These are phyloP conservation scores for Acanthurus leucopareius DNA, from an alignment of 2,797 vertebrate genomes.

Conservation along the genomic window DNA sequence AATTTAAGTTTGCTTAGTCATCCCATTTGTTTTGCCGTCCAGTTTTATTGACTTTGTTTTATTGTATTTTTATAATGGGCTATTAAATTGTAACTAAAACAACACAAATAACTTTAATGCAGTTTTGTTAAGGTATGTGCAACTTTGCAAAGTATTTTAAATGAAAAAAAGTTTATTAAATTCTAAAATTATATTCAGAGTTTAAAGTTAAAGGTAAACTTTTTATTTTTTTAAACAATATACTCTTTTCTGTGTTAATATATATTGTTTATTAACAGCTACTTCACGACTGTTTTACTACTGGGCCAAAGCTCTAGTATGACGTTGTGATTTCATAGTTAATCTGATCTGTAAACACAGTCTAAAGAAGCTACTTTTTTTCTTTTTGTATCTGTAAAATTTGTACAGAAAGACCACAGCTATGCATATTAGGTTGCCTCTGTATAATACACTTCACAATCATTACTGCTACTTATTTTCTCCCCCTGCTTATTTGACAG, in stretches of 20 bases:
- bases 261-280: constrained; percentile 1
- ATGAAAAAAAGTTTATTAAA: too few relatives aligned
- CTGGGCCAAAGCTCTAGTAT: background rate
- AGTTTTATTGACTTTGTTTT: background rate
- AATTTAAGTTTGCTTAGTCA: constrained; percentile 10
- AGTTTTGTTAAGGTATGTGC: background rate
- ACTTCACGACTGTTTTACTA: background rate
- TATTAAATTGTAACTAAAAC: background rate
- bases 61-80: background rate
- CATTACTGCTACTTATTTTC: background rate
- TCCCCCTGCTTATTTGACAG: constrained; percentile 53
- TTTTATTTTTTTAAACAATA: too few relatives aligned
- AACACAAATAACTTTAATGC: background rate
- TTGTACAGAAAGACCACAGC: too few relatives aligned
- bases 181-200: too few relatives aligned
- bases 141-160: background rate
- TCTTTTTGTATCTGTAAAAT: too few relatives aligned
- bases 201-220: too few relatives aligned
- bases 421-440: too few relatives aligned
- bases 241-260: too few relatives aligned
- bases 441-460: too few relatives aligned
- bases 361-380: background rate
- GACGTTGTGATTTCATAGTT: background rate
- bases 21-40: background rate
- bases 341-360: background rate